These are phyloP conservation scores for Proctacanthus coquilletti DNA, from an alignment of 1,140 invertebrate genomes.

Conservation along the genomic window DNA sequence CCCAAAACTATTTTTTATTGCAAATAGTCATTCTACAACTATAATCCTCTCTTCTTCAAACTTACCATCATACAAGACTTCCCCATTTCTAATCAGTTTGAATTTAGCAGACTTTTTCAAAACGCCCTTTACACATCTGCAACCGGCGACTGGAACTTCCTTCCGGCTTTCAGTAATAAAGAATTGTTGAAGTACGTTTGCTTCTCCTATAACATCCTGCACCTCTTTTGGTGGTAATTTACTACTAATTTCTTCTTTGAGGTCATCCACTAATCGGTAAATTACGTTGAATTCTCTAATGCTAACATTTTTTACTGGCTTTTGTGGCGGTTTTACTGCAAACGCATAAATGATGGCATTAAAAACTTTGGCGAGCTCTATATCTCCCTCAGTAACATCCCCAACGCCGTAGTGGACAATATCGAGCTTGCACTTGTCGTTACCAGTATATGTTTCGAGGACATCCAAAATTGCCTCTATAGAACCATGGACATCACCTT, in stretches of 20 bases:
- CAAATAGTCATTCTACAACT: no score
- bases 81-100: conserved; percentile 50
- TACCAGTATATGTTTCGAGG: conserved; percentile 69
- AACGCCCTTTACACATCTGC: conserved; percentile 61
- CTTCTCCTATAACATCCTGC: conserved; percentile 73
- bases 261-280: conserved; percentile 78
- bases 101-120: conserved; percentile 54
- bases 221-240: conserved; percentile 50
- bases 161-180: conserved; percentile 65
- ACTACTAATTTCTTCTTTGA: conserved; percentile 64
- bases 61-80: conserved; percentile 59
- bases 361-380: conserved; percentile 75
- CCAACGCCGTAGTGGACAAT: conserved; percentile 86
- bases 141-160: conserved; percentile 77
- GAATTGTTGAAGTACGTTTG: conserved; percentile 72
- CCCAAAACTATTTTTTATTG: no score
- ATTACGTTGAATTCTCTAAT: conserved; percentile 72
- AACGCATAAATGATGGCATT: conserved; percentile 77
- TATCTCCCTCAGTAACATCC: conserved; percentile 59
- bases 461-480: conserved; percentile 89
- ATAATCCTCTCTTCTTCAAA: no score
- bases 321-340: conserved; percentile 45
- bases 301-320: conserved; percentile 32
- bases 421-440: conserved; percentile 61
- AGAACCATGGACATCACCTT: conserved; percentile 75